A percentile compares a stretch with the other conserved stretches of the same genome.
phyloP scores from a whole-genome alignment of 2,797 vertebrate species.

The Enteromius paludinosus region DNA sequence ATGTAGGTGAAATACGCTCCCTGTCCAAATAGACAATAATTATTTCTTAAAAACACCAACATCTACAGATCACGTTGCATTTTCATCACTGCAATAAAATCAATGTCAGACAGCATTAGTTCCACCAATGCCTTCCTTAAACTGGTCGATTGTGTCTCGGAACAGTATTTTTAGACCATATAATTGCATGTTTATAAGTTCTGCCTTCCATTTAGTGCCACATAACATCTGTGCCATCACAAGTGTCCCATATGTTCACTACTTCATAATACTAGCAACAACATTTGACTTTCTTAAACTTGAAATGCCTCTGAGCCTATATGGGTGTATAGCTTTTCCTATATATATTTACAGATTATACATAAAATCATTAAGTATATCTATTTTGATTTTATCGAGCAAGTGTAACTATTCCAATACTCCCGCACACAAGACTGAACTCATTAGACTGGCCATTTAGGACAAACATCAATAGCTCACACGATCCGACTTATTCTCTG shows the following conservation, averaged over 20 bases:
- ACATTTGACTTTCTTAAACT: background rate
- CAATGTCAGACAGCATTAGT: slow-evolving; percentile 25
- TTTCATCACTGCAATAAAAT: background rate
- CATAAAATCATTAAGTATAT: background rate
- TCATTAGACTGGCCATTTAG: slow-evolving; percentile 9
- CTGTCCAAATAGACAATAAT: background rate
- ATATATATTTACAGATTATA: background rate
- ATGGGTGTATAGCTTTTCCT: background rate
- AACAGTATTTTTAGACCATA: slow-evolving; percentile 15
- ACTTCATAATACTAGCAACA: background rate
- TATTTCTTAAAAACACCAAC: background rate
- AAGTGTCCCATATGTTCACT: background rate
- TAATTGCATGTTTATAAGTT: slow-evolving; percentile 3
- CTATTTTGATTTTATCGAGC: background rate
- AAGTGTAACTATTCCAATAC: background rate
- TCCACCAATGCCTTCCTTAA: background rate
- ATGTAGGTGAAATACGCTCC: background rate
- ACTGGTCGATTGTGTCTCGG: background rate
- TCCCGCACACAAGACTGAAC: background rate
- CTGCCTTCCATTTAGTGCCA: background rate
- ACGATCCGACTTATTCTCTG: background rate
- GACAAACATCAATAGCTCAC: background rate
- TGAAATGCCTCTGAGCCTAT: background rate
- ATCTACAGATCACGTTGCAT: slow-evolving; percentile 1
- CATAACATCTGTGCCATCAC: slow-evolving; percentile 20